Conservation (phyloP, 1,140 invertebrate species). For the Drosophila equinoxialis region DNA sequence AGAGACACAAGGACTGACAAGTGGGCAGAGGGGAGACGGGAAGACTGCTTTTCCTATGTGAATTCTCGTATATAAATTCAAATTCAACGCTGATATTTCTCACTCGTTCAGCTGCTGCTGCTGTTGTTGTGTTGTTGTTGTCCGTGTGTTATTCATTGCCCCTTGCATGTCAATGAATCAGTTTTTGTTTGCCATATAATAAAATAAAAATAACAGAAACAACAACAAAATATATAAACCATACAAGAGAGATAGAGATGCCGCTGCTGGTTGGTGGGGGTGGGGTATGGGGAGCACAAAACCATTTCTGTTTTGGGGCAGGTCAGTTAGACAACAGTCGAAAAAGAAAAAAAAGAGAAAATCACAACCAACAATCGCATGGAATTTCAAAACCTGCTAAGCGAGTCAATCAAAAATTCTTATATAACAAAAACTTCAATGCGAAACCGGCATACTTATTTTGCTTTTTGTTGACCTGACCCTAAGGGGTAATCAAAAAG, state of each 20-base stretch:
- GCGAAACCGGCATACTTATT: constrained; percentile 4
- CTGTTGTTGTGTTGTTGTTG: neutral
- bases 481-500: neutral
- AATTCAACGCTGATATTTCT: constrained; percentile 34
- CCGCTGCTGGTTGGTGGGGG: neutral
- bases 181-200: constrained; percentile 53
- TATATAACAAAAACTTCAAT: constrained; percentile 55
- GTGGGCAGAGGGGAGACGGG: neutral
- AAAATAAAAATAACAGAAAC: constrained; percentile 35
- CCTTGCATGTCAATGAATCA: constrained; percentile 70
- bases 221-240: constrained; percentile 23
- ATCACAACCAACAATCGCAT: constrained; percentile 10
- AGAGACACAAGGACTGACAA: neutral
- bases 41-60: neutral
- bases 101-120: constrained; percentile 15
- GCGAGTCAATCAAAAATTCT: constrained; percentile 31
- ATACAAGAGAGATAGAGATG: constrained; percentile 12
- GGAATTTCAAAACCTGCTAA: constrained; percentile 21
- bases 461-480: neutral
- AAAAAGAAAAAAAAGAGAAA: constrained; percentile 26
- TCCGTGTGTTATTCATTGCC: constrained; percentile 45
- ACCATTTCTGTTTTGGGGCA: constrained; percentile 53
- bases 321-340: constrained; percentile 51
- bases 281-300: constrained; percentile 20
- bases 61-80: constrained; percentile 34